These are phyloP conservation scores for Hemaris fuciformis DNA, from an alignment of 2,888 invertebrate species.

Conservation along the genomic window DNA sequence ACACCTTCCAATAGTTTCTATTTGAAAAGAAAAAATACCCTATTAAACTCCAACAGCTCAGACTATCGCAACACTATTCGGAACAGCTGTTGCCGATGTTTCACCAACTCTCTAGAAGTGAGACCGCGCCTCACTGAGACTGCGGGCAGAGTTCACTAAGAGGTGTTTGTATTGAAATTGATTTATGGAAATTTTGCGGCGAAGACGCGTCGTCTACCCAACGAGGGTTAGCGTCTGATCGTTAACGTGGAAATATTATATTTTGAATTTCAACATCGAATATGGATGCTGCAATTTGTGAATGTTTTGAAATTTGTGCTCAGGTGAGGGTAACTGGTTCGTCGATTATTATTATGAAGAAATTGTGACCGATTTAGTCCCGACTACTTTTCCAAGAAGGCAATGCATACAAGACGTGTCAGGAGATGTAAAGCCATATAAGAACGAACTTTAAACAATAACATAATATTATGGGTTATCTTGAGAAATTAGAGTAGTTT, in stretches of 20 bases:
- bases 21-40: no score
- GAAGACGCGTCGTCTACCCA: slow-evolving; percentile 60
- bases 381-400: no score
- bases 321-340: background rate
- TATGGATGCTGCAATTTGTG: background rate
- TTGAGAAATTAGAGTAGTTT: no score
- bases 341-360: no score
- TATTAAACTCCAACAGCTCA: no score
- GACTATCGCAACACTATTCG: background rate
- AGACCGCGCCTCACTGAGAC: slow-evolving; percentile 42
- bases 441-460: no score
- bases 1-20: no score
- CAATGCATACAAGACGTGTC: no score
- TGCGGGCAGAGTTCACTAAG: slow-evolving; percentile 76
- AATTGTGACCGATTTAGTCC: no score
- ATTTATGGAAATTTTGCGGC: slow-evolving; percentile 76
- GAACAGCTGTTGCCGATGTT: background rate
- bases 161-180: slow-evolving; percentile 81
- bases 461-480: no score
- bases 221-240: slow-evolving; percentile 42
- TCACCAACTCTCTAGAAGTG: slow-evolving; percentile 26
- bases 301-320: no score
- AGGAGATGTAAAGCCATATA: no score
- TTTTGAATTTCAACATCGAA: slow-evolving; percentile 1
- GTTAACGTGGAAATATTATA: slow-evolving; percentile 18